Evolutionary conservation across 2,113 vertebrate species (phyloP).

Genomic region (Alligator mississippiensis): DNA sequence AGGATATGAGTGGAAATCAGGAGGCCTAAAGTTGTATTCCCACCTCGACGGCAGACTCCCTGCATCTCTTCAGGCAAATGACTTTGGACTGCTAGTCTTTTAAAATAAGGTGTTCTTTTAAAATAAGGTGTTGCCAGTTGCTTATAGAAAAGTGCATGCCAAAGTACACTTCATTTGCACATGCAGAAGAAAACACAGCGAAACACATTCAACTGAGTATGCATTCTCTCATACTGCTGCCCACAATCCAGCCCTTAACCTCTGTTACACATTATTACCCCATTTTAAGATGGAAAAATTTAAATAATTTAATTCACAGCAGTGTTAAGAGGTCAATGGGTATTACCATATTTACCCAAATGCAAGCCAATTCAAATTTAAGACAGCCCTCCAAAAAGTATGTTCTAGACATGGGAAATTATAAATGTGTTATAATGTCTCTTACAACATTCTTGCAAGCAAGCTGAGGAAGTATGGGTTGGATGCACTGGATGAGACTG

Average conservation of each 20-base stretch:
- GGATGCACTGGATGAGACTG: too few species aligned
- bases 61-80: neutral
- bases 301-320: neutral
- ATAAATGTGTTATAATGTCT: too few species aligned
- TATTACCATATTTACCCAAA: neutral
- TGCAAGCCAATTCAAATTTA: neutral
- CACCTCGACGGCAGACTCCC: neutral
- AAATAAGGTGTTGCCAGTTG: neutral
- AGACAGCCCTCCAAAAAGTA: too few species aligned
- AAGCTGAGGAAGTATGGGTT: too few species aligned
- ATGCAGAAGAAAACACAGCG: accelerated
- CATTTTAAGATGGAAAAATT: neutral
- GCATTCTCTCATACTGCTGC: neutral
- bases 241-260: neutral
- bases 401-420: too few species aligned
- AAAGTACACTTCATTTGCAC: neutral
- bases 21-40: neutral
- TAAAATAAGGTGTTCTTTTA: neutral
- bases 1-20: neutral
- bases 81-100: neutral
- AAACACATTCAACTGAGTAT: neutral
- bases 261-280: neutral
- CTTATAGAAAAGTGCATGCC: neutral
- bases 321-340: accelerated
- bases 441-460: too few species aligned